Evolutionary conservation across 2,113 vertebrate genomes (phyloP), one percentile per base, ranked within the genome.

Genomic region (Bos javanicus): DNA sequence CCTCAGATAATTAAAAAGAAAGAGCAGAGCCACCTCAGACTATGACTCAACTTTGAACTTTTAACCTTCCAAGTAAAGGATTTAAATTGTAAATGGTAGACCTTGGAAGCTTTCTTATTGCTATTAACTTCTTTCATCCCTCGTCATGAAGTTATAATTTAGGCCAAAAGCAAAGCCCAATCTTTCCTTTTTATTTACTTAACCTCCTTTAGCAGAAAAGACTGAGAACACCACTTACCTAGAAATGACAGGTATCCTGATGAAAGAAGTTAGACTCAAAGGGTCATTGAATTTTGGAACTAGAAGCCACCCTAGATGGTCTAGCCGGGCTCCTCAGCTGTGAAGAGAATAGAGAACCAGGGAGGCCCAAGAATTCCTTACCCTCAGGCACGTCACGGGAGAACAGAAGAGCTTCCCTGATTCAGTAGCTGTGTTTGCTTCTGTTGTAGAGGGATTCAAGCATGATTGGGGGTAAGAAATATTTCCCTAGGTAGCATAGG

Each of bases 1-100:
- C 99, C 99, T 98, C 99, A 98, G 98, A 99, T 99, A 99, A 99
- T 99, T 99, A 99, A 99, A 99, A 99, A 98, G 98, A 98, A 99
- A 99, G 98, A 98, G 98, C 94, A 98, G 97, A 98, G 97, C 98
- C 98, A 99, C 98, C 98, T 98, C 98, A 98, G 98, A 99, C 99
- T 98, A 98, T 98, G 98, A 99, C 98, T 99, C 99, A 99, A 99
- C 99, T 99, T 99, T 99, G 98, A 99, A 99, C 99, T 99, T 99
- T 99, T 99, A 98, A 99, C 99, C 99, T 98, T 95, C 56, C 96
- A 95, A 98, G 98, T 95, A 98, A 98, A 98, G 6, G 98, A 98
- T 99, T 99, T 98, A 98, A 98, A 98, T 98, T 98, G 98, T 98
- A 98, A 99, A 98, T 97, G 90, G 97, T 98, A 98, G 92, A 98